Conservation (phyloP, 1,140 invertebrate species). For the Diuraphis noxia region DNA sequence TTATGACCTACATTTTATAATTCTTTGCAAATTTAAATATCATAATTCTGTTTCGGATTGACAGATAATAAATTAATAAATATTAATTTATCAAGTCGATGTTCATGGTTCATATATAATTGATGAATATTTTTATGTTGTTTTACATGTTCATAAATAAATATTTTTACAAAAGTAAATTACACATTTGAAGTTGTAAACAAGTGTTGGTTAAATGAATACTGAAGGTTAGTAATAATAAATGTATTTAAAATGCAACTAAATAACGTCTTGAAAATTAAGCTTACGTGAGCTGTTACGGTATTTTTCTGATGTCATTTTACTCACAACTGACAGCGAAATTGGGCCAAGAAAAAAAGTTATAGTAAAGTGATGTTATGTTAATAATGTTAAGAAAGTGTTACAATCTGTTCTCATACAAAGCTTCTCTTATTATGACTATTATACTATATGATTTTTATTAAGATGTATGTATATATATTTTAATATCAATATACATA, state of each 20-base stretch:
- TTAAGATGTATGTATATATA: not conserved
- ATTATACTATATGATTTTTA: not conserved
- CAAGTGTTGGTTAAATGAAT: not conserved
- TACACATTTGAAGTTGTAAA: not conserved
- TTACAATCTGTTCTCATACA: not conserved
- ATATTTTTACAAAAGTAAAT: not conserved
- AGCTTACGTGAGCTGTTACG: not conserved
- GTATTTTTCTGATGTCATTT: constrained; percentile 29
- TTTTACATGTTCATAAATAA: not conserved
- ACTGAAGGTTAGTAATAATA: not conserved
- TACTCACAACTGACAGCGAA: not conserved
- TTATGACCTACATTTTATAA: not conserved
- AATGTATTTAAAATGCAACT: not conserved
- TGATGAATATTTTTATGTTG: not conserved
- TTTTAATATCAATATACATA: not conserved
- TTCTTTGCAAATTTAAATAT: not conserved
- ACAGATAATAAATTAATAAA: not conserved
- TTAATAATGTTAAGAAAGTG: not conserved
- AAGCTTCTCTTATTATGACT: not conserved
- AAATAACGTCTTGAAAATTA: not conserved
- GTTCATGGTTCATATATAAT: not conserved
- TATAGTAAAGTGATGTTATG: not conserved
- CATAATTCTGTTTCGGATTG: not conserved
- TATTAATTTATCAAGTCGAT: not conserved
- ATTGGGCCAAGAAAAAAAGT: constrained; percentile 24